phyloP scores from a whole-genome alignment of 2,888 invertebrate species.

The Philereme vetulata region DNA sequence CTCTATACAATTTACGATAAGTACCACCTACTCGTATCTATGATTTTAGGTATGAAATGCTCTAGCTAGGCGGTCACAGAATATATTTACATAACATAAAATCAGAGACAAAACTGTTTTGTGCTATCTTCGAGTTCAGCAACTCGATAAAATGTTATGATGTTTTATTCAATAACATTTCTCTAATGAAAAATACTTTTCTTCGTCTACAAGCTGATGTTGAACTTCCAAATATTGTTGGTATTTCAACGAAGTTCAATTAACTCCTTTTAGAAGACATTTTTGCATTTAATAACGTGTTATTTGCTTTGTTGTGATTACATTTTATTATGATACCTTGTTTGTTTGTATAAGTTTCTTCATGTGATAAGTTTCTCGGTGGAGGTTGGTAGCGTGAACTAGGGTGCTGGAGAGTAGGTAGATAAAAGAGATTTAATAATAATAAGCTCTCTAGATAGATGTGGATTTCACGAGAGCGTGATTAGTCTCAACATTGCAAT shows the following conservation, averaged over 20 bases:
- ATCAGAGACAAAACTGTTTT: slow-evolving; percentile 35
- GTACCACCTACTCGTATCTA: slow-evolving; percentile 10
- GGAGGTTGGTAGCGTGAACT: slow-evolving; percentile 44
- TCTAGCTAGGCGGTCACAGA: slow-evolving; percentile 25
- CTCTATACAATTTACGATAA: slow-evolving; percentile 22
- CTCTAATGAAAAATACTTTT: slow-evolving; percentile 33
- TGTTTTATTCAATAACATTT: slow-evolving; percentile 39
- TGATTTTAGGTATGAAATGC: slow-evolving; percentile 16
- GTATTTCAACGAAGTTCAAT: slow-evolving; percentile 11
- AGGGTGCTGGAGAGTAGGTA: slow-evolving; percentile 58
- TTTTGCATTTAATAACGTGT: slow-evolving; percentile 4
- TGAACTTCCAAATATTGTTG: slow-evolving; percentile 22
- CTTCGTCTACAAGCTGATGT: slow-evolving; percentile 17
- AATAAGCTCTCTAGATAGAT: slow-evolving; percentile 62
- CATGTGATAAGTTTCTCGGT: slow-evolving; percentile 50
- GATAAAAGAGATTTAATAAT: slow-evolving; percentile 81
- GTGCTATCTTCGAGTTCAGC: slow-evolving; percentile 37
- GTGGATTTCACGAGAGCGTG: slow-evolving; percentile 47
- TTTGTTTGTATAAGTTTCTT: slow-evolving; percentile 43
- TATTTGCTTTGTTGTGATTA: slow-evolving; percentile 33
- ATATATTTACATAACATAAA: slow-evolving; percentile 29
- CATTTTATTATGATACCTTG: slow-evolving; percentile 33
- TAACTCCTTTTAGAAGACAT: slow-evolving; percentile 13
- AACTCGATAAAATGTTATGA: slow-evolving; percentile 36
- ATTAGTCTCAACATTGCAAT: slow-evolving; percentile 48